Conservation (phyloP, 2,888 invertebrate species). For the Cosmia pyralina region DNA sequence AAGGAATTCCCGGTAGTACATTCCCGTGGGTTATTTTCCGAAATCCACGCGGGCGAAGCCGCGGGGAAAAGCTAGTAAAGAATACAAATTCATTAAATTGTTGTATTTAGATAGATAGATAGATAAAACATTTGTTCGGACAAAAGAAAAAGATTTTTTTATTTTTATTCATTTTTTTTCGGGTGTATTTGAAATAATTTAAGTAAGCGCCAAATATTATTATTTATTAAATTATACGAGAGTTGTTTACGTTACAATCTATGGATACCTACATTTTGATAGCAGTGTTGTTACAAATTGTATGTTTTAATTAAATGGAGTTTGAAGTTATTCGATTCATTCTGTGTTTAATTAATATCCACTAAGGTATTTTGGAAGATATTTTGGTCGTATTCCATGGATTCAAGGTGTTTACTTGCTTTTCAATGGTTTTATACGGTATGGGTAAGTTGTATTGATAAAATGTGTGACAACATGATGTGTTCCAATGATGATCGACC, state of each 20-base stretch:
- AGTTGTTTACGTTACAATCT: conserved; percentile 3
- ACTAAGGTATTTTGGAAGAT: conserved; percentile 12
- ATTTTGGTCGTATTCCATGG: not conserved
- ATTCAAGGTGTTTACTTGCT: not conserved
- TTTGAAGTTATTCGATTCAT: conserved; percentile 25
- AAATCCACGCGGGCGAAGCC: no score
- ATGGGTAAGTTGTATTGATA: not conserved
- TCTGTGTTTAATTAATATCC: conserved; percentile 10
- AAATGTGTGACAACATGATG: not conserved
- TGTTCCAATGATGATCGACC: not conserved
- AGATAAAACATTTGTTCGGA: no score
- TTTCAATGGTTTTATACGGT: not conserved
- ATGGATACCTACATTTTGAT: conserved; percentile 7
- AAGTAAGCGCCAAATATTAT: conserved; percentile 2
- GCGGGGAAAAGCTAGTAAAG: no score
- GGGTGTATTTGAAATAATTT: no score
- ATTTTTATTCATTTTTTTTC: no score
- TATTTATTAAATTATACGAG: not conserved
- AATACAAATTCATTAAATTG: conserved; percentile 6
- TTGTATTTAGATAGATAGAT: no score
- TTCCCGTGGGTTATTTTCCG: no score
- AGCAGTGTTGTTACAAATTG: conserved; percentile 20
- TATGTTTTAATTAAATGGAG: conserved; percentile 35
- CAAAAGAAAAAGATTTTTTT: no score
- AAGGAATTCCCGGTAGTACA: no score